A percentile compares a stretch with the other conserved stretches of the same genome.
Evolutionary conservation across 2,888 invertebrate genomes (phyloP).

Genomic region (Amphimallon solstitiale): DNA sequence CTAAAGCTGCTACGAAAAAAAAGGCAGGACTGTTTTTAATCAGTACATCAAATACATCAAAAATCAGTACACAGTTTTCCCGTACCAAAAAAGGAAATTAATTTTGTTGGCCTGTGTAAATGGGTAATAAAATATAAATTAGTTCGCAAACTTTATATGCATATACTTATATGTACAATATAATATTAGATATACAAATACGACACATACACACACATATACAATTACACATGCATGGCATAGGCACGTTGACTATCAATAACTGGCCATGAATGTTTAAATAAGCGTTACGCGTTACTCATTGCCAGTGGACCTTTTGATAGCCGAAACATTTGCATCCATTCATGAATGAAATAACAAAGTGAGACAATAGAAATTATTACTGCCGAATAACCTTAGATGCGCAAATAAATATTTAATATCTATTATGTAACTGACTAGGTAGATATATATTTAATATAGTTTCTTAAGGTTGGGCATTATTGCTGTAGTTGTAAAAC

Average conservation of each 20-base stretch:
- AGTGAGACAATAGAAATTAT: slow-evolving; percentile 23
- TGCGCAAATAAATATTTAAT: slow-evolving; percentile 30
- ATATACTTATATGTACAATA: too few species aligned
- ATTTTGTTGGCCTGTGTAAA: too few species aligned
- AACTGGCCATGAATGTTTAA: slow-evolving; percentile 12
- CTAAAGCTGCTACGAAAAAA: too few species aligned
- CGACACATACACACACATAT: background rate
- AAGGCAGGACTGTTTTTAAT: too few species aligned
- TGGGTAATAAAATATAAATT: too few species aligned
- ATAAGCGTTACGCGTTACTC: slow-evolving; percentile 8
- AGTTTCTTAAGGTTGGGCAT: slow-evolving; percentile 14
- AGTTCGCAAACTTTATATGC: too few species aligned
- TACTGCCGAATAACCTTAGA: slow-evolving; percentile 5
- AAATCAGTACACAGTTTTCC: too few species aligned
- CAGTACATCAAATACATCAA: too few species aligned
- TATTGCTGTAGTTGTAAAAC: slow-evolving; percentile 2
- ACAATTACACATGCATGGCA: background rate
- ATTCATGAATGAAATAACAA: slow-evolving; percentile 30
- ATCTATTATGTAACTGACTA: slow-evolving; percentile 8
- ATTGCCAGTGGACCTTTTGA: background rate
- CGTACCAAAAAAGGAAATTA: too few species aligned
- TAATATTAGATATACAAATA: background rate
- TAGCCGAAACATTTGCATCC: slow-evolving; percentile 25
- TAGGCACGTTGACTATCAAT: background rate
- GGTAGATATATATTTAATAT: slow-evolving; percentile 2